These are phyloP conservation scores for Myiozetetes cayanensis DNA, from an alignment of 2,113 vertebrate species.

Conservation along the genomic window DNA sequence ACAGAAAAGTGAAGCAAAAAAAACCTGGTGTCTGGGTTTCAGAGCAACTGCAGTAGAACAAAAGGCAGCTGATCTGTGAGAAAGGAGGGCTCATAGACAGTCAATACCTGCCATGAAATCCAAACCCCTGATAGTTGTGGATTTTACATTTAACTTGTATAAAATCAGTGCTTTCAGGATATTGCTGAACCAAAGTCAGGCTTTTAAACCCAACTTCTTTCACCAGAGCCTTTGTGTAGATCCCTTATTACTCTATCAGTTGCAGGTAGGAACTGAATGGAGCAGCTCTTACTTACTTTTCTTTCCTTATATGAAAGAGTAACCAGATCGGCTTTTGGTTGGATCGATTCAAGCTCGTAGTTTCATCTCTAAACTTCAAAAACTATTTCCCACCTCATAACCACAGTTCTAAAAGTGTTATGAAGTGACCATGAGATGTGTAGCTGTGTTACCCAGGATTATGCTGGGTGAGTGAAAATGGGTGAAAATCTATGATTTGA, in stretches of 20 bases:
- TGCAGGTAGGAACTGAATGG: neutral
- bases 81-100: neutral
- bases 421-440: neutral
- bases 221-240: neutral
- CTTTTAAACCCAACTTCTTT: neutral
- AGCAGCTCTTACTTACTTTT: neutral
- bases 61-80: neutral
- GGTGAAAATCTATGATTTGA: neutral
- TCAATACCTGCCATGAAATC: neutral
- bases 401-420: conserved; percentile 11
- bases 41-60: neutral
- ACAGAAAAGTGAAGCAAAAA: neutral
- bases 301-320: neutral
- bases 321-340: neutral
- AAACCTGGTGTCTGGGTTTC: neutral
- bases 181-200: neutral
- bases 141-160: neutral
- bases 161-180: neutral
- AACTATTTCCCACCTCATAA: neutral
- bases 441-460: neutral
- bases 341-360: neutral
- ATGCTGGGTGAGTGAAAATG: neutral
- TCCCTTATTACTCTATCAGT: neutral
- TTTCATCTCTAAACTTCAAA: neutral
- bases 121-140: neutral